Percentiles rank a stretch among this genome's conserved stretches.
phyloP scores from a whole-genome alignment of 1,140 invertebrate genomes.

The Gonatopus flavifemur region DNA sequence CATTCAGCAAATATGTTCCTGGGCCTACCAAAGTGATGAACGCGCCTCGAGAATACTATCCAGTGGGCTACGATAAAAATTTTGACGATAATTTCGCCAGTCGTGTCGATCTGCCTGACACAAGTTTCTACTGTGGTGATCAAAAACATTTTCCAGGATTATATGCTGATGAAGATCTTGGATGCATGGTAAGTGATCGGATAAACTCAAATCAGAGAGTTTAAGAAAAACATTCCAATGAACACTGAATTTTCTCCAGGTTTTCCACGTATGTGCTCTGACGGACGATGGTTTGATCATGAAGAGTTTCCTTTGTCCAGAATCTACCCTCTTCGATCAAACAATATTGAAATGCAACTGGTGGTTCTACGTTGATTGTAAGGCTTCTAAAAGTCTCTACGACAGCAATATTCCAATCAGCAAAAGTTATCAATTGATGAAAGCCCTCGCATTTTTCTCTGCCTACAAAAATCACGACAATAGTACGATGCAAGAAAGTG shows the following conservation, averaged over 20 bases:
- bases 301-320: constrained; percentile 86
- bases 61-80: constrained; percentile 82
- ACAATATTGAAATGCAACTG: constrained; percentile 88
- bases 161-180: constrained; percentile 86
- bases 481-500: constrained; percentile 20
- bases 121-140: constrained; percentile 83
- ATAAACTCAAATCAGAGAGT: too few relatives aligned
- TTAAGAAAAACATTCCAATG: too few relatives aligned
- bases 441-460: constrained; percentile 83
- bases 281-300: constrained; percentile 85
- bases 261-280: constrained; percentile 87
- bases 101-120: constrained; percentile 81
- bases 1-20: constrained; percentile 38
- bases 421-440: constrained; percentile 89
- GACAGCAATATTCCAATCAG: constrained; percentile 88
- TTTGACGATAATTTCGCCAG: constrained; percentile 85
- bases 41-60: constrained; percentile 84
- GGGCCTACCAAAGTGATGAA: constrained; percentile 78
- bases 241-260: too few relatives aligned
- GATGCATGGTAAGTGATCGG: constrained; percentile 86
- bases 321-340: constrained; percentile 86
- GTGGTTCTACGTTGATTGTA: constrained; percentile 91
- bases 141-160: constrained; percentile 88
- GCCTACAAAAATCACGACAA: constrained; percentile 70
- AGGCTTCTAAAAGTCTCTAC: constrained; percentile 74